Base-by-base conservation (phyloP, 2,888 invertebrate species). In the Fabriciana adippe region DNA sequence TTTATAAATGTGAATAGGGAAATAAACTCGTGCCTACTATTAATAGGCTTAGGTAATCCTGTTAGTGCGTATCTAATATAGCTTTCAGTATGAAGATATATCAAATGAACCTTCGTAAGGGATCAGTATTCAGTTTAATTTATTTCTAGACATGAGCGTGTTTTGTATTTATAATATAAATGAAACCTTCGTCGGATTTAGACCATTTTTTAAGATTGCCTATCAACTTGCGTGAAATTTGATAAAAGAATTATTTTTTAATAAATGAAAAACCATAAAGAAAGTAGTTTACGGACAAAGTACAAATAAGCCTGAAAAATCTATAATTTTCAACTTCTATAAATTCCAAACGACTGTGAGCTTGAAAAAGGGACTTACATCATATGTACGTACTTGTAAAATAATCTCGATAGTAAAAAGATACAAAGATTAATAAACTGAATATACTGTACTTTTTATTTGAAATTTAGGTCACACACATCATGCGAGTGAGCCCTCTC, bases 381-480 rank as follows among this genome's bases (percentile, higher is more conserved):
- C 1, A 41, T 11, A 41, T 41, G 35, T 41, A 57, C 21, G 35
- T 41, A 57, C 21, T 47, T 57, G 21, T 57, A n/a, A 45, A 26
- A 15, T 26, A 26, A 41, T 41, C 35, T 41, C 35, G 35, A 41
- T 41, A 41, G 18, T 50, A 56, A n/a, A 53, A 60, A 56, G 53
- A 55, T 26, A 64, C n/a, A 66, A 13, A 35, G 2, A 60, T 45
- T 63, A 63, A 50, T 60, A 64, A 64, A 64, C 50, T 50, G 56
- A 48, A 50, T 18, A 60, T 55, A 68, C 60, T 64, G 61, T 61
- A 62, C 67, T 70, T 67, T 69, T 69, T 71, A 67, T 65, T 63
- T 61, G 64, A 72, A 68, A 72, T 72, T 65, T 68, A 71, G 72
- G 72, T 73, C 73, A 69, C 65, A 70, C 69, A 69, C 66, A 65